These are phyloP conservation scores for Azemiops feae DNA, from an alignment of 2,113 vertebrate species.

Conservation along the genomic window DNA sequence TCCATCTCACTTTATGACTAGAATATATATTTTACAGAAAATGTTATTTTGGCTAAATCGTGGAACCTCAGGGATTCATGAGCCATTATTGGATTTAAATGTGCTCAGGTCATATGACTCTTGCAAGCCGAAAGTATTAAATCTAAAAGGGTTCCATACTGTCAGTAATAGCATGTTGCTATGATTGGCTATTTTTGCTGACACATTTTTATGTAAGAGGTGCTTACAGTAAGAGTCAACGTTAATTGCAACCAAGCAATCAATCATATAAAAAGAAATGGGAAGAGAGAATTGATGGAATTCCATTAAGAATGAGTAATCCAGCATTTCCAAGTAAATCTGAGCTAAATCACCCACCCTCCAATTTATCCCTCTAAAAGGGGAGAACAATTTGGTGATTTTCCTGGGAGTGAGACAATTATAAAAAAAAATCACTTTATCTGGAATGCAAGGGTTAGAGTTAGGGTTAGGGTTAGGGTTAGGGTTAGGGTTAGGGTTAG, in stretches of 20 bases:
- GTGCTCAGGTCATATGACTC: neutral
- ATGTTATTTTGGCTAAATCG: slow-evolving; percentile 3
- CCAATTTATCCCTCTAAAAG: neutral
- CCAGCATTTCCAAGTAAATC: neutral
- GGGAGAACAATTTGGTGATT: neutral
- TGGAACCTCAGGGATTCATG: neutral
- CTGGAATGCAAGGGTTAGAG: neutral
- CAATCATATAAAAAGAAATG: neutral
- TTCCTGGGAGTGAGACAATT: neutral
- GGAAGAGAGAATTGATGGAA: neutral
- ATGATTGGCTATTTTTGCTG: neutral
- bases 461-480: too few species aligned
- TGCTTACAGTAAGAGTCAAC: slow-evolving; percentile 7
- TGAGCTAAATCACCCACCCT: neutral
- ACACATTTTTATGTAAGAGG: slow-evolving; percentile 19
- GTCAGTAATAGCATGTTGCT: neutral
- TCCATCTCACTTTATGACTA: neutral
- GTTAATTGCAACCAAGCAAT: neutral
- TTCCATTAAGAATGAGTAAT: neutral
- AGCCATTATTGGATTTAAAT: neutral
- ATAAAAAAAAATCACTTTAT: too few species aligned
- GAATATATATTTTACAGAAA: slow-evolving; percentile 9
- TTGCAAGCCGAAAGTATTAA: neutral
- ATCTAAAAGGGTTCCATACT: neutral
- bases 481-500: too few species aligned